phyloP scores from a whole-genome alignment of 2,113 vertebrate species.

The Pelusios castaneus region DNA sequence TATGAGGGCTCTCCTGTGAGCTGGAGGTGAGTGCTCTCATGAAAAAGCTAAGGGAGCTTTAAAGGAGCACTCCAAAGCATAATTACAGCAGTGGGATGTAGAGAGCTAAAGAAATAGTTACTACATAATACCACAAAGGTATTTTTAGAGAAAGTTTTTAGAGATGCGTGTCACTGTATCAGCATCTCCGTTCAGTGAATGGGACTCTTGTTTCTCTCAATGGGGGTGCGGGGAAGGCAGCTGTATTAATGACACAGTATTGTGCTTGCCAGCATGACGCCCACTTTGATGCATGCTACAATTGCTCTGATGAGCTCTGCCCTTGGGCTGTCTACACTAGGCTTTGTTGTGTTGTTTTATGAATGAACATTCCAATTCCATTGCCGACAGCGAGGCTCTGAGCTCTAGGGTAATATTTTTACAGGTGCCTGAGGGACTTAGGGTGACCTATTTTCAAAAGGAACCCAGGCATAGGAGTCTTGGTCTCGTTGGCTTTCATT shows the following conservation, averaged over 20 bases:
- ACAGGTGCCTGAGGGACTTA: not conserved
- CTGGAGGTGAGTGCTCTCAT: fast-evolving
- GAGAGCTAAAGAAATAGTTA: not conserved
- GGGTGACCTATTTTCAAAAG: not conserved
- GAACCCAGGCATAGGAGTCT: not conserved
- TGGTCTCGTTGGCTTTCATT: not conserved
- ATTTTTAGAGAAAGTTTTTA: no score
- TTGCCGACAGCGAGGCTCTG: not conserved
- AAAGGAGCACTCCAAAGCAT: not conserved
- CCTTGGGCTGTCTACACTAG: not conserved
- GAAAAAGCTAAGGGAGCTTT: fast-evolving
- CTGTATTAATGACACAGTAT: not conserved
- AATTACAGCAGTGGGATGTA: not conserved
- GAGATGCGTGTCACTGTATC: not conserved
- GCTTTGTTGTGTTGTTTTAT: not conserved
- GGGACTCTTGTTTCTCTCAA: not conserved
- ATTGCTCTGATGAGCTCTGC: not conserved
- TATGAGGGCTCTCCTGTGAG: not conserved
- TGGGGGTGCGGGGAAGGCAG: no score
- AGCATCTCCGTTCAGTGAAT: not conserved
- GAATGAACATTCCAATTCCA: not conserved
- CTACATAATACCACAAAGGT: no score
- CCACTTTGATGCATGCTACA: not conserved
- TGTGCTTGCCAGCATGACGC: no score
- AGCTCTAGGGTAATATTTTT: not conserved